Percentiles rank a stretch among this genome's conserved stretches.
These are phyloP conservation scores for Lathronympha strigana DNA, from an alignment of 2,888 invertebrate genomes.

Conservation along the genomic window DNA sequence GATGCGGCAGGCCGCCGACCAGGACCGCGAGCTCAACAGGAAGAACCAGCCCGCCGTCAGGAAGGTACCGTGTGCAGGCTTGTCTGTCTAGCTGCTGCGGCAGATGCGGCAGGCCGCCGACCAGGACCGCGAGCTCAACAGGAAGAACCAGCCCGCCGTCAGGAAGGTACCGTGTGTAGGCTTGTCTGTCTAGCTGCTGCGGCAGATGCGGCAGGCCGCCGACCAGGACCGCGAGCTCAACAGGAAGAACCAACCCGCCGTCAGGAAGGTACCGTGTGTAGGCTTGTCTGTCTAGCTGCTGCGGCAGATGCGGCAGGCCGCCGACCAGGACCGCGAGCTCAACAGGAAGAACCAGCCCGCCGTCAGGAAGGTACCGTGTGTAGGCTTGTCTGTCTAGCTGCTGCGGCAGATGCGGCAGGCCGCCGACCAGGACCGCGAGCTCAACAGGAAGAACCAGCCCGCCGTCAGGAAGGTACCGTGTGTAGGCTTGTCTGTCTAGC, in stretches of 20 bases:
- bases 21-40: conserved; percentile 92
- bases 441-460: conserved; percentile 90
- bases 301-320: conserved; percentile 96
- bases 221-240: conserved; percentile 94
- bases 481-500: too few relatives aligned
- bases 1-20: conserved; percentile 98
- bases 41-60: conserved; percentile 91
- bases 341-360: conserved; percentile 92
- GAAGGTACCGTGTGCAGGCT: conserved; percentile 84
- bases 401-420: conserved; percentile 97
- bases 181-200: too few relatives aligned
- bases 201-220: conserved; percentile 97
- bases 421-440: conserved; percentile 94
- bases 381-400: too few relatives aligned
- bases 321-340: conserved; percentile 93
- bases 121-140: conserved; percentile 92
- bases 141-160: conserved; percentile 90
- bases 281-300: too few relatives aligned
- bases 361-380: conserved; percentile 87
- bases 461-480: conserved; percentile 89
- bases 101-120: conserved; percentile 98
- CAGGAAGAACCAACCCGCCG: conserved; percentile 89
- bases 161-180: conserved; percentile 86
- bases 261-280: conserved; percentile 86
- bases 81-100: conserved; percentile 90